phyloP scores from a whole-genome alignment of 2,888 invertebrate genomes.

The Strigamia maritima region DNA sequence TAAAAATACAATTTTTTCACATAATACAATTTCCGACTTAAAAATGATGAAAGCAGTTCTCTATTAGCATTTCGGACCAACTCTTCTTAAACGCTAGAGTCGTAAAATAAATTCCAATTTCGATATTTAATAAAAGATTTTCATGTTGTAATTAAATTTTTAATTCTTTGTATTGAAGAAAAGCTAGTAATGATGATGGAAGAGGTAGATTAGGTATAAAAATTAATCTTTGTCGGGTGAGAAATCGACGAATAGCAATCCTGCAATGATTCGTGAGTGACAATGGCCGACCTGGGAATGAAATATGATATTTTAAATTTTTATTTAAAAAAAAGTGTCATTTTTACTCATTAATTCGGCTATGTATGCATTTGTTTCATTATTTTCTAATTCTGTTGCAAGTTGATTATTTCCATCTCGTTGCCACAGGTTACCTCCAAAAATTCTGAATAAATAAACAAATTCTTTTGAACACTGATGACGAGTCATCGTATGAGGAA shows the following conservation, averaged over 20 bases:
- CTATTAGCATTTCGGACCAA: too few relatives aligned
- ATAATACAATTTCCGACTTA: too few relatives aligned
- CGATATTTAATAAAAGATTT: too few relatives aligned
- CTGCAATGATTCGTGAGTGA: conserved; percentile 18
- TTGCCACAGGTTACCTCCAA: conserved; percentile 41
- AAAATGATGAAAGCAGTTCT: too few relatives aligned
- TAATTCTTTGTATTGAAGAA: conserved; percentile 34
- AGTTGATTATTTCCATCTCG: conserved; percentile 16
- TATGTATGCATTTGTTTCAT: conserved; percentile 10
- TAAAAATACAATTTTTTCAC: too few relatives aligned
- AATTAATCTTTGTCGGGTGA: neutral
- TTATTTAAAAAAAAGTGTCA: neutral
- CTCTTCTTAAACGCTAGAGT: too few relatives aligned
- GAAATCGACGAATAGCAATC: conserved; percentile 35
- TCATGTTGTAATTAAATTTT: neutral
- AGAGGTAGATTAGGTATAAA: neutral
- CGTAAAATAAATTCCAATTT: too few relatives aligned
- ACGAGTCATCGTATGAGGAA: conserved; percentile 31
- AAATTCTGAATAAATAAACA: conserved; percentile 34
- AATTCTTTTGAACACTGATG: neutral
- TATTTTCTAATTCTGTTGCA: conserved; percentile 17
- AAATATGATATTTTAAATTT: neutral
- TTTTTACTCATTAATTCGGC: conserved; percentile 35
- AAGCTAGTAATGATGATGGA: conserved; percentile 18
- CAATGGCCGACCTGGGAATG: conserved; percentile 2